Percentiles rank a stretch among this genome's conserved stretches.
phyloP scores from a whole-genome alignment of 2,888 invertebrate species.

The Nemapogon koenigi region DNA sequence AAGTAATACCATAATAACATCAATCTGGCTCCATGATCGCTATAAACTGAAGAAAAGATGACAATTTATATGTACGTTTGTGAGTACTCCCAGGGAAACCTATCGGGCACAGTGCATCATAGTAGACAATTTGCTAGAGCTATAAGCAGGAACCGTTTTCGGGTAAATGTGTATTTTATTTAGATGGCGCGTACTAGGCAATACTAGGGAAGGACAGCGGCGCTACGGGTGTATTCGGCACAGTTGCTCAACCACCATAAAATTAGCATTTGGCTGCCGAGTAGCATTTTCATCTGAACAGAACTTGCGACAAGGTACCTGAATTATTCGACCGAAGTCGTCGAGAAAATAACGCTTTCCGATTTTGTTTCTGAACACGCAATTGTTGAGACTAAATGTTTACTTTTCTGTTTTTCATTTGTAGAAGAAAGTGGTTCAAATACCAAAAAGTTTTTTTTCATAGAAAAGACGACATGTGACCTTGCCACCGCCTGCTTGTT shows the following conservation, averaged over 20 bases:
- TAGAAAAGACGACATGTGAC: too few relatives aligned
- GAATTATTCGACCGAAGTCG: constrained; percentile 54
- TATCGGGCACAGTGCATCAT: constrained; percentile 4
- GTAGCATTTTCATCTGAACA: constrained; percentile 54
- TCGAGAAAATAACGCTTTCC: constrained; percentile 25
- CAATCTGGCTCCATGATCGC: too few relatives aligned
- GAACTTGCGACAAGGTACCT: constrained; percentile 41
- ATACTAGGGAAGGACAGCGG: constrained; percentile 41
- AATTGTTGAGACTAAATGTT: too few relatives aligned
- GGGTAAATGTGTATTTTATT: constrained; percentile 43
- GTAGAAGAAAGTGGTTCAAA: too few relatives aligned
- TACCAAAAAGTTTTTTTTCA: too few relatives aligned
- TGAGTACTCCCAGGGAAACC: too few relatives aligned
- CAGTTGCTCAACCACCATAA: constrained; percentile 64
- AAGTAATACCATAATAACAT: too few relatives aligned
- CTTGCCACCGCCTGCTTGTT: too few relatives aligned
- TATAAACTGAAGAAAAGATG: too few relatives aligned
- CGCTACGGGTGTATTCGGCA: constrained; percentile 43
- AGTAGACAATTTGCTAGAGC: constrained; percentile 6
- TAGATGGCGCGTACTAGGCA: constrained; percentile 53
- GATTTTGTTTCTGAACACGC: constrained; percentile 1
- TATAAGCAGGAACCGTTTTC: constrained; percentile 11
- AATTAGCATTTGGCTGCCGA: constrained; percentile 62
- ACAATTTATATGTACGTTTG: too few relatives aligned
- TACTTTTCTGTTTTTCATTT: too few relatives aligned